Conservation (phyloP, 2,797 vertebrate species). For the Ataeniobius toweri region DNA sequence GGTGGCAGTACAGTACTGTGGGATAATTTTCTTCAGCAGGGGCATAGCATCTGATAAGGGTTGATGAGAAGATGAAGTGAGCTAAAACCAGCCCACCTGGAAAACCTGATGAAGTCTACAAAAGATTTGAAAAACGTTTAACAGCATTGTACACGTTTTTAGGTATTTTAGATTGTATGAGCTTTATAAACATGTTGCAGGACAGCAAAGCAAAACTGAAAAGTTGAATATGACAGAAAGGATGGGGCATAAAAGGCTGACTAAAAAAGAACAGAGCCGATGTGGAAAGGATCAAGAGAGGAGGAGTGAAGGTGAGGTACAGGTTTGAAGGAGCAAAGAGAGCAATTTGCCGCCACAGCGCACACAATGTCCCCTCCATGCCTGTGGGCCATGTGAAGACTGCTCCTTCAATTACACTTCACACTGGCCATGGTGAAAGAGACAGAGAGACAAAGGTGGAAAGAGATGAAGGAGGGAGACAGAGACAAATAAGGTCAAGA, state of each 20-base stretch:
- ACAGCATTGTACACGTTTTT: not conserved
- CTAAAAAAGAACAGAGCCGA: slow-evolving; percentile 70
- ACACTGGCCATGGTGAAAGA: slow-evolving; percentile 69
- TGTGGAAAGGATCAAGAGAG: slow-evolving; percentile 57
- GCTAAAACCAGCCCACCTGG: not conserved
- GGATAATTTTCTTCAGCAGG: no score
- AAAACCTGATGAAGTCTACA: not conserved
- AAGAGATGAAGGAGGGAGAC: slow-evolving; percentile 31
- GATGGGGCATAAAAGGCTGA: slow-evolving; percentile 17
- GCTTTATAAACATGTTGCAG: slow-evolving; percentile 30
- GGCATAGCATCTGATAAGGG: not conserved
- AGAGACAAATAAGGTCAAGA: slow-evolving; percentile 32
- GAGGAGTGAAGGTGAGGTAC: slow-evolving; percentile 67
- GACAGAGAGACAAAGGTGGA: slow-evolving; percentile 43
- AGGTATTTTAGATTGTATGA: slow-evolving; percentile 6
- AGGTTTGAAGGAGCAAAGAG: slow-evolving; percentile 73
- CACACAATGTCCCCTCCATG: slow-evolving; percentile 80
- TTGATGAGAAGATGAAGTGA: not conserved
- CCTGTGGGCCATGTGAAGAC: slow-evolving; percentile 78
- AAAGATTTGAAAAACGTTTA: not conserved
- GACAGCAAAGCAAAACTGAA: slow-evolving; percentile 24
- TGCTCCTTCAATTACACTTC: slow-evolving; percentile 80
- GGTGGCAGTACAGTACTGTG: not conserved
- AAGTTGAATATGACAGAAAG: slow-evolving; percentile 23
- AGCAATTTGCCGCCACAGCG: slow-evolving; percentile 81